Evolutionary conservation across 2,113 vertebrate genomes (phyloP).

Genomic region (Todiramphus chloris): DNA sequence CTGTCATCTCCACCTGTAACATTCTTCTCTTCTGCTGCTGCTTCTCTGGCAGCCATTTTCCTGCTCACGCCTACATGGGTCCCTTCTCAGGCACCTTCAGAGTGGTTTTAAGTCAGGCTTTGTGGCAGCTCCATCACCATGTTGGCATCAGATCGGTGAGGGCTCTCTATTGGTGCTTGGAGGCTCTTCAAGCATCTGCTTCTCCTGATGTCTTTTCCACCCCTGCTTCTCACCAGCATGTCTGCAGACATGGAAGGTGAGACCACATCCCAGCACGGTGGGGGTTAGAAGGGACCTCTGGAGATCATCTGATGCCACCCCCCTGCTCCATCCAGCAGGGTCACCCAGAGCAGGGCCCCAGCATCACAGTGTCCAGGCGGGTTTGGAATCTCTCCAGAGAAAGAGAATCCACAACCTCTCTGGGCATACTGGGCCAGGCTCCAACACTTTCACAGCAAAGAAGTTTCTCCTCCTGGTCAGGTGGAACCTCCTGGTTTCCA

Average conservation of each 20-base stretch:
- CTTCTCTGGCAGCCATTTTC: background rate
- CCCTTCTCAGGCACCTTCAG: background rate
- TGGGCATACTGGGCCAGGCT: too few species aligned
- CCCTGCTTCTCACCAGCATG: background rate
- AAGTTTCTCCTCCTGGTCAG: too few species aligned
- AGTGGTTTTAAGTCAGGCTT: background rate
- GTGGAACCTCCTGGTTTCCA: too few species aligned
- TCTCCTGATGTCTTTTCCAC: background rate
- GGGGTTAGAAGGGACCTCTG: too few species aligned
- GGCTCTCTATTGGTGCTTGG: background rate
- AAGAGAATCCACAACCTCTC: too few species aligned
- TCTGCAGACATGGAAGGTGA: background rate
- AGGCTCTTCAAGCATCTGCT: background rate
- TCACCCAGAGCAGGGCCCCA: too few species aligned
- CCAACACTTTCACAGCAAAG: too few species aligned
- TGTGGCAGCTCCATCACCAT: rapidly evolving
- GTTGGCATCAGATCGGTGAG: rapidly evolving
- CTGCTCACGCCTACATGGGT: rapidly evolving
- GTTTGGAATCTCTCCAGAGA: too few species aligned
- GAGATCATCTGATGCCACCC: too few species aligned
- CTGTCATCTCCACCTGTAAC: background rate
- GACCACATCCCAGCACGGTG: too few species aligned
- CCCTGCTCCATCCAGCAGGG: too few species aligned
- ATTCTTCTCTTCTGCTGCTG: background rate
- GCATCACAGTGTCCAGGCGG: too few species aligned